phyloP scores from a whole-genome alignment of 2,113 vertebrate species.

The Turdus rufiventris region DNA sequence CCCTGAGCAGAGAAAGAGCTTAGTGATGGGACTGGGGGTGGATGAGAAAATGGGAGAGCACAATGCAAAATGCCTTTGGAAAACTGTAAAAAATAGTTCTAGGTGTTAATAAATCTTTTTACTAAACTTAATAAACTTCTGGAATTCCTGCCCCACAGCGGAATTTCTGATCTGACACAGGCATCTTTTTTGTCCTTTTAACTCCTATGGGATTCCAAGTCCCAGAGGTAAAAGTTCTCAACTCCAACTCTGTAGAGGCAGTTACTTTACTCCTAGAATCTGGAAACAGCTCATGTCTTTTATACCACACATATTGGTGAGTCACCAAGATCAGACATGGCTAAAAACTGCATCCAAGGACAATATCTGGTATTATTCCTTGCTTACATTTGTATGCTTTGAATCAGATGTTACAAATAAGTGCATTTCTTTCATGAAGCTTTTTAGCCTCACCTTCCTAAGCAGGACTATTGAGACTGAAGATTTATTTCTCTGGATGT shows the following conservation, averaged over 20 bases:
- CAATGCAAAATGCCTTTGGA: neutral
- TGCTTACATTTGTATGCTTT: neutral
- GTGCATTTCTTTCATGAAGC: neutral
- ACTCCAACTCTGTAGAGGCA: neutral
- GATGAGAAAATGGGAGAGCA: neutral
- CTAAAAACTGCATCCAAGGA: neutral
- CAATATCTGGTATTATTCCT: neutral
- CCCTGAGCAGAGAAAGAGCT: neutral
- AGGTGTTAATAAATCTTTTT: neutral
- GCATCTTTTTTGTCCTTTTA: neutral
- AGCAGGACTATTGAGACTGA: neutral
- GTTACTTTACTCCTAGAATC: neutral
- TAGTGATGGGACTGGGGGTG: neutral
- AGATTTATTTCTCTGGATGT: slow-evolving; percentile 41
- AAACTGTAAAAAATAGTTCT: neutral
- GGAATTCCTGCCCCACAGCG: neutral
- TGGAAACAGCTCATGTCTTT: neutral
- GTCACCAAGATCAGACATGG: neutral
- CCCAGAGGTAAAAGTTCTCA: neutral
- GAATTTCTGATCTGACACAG: neutral
- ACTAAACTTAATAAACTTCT: neutral
- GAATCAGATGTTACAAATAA: neutral
- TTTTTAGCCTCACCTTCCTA: slow-evolving; percentile 6
- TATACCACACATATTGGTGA: neutral
- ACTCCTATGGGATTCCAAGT: neutral